A percentile compares a stretch with the other conserved stretches of the same genome.
phyloP scores from a whole-genome alignment of 2,888 invertebrate genomes.

The Trichogramma dendrolimi region DNA sequence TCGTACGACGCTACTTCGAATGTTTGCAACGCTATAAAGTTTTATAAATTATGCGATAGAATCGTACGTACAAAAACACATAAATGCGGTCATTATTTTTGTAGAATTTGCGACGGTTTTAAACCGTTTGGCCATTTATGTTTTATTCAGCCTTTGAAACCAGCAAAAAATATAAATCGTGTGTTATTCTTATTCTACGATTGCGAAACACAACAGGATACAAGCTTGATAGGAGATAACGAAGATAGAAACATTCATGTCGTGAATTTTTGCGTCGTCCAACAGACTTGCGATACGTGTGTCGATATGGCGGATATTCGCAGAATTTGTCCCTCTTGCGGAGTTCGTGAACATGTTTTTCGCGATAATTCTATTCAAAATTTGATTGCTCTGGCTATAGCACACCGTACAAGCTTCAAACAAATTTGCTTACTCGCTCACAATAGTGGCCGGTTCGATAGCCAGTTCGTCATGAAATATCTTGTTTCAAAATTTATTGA shows the following conservation, averaged over 20 bases:
- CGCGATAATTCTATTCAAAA: constrained; percentile 21
- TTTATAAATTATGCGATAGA: no score
- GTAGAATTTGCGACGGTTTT: no score
- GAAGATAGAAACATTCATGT: background rate
- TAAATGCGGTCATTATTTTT: no score
- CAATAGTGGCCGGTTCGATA: no score
- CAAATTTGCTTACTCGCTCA: background rate
- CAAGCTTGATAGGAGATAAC: background rate
- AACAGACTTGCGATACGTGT: constrained; percentile 8
- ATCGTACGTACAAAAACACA: no score
- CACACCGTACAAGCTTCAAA: background rate
- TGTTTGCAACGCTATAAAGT: no score
- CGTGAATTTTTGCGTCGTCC: constrained; percentile 8
- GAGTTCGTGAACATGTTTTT: constrained; percentile 21
- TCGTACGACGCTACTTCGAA: no score
- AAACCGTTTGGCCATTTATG: no score
- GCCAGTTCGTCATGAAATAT: no score
- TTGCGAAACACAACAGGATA: background rate
- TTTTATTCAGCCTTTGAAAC: no score
- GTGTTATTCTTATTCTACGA: constrained; percentile 1
- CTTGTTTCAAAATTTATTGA: no score
- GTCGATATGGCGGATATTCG: constrained; percentile 1
- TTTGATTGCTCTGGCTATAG: constrained; percentile 18
- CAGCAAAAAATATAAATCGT: background rate
- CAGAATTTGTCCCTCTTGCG: constrained; percentile 3